Conservation (phyloP, 2,888 invertebrate species). For the Marronus borbonicus region DNA sequence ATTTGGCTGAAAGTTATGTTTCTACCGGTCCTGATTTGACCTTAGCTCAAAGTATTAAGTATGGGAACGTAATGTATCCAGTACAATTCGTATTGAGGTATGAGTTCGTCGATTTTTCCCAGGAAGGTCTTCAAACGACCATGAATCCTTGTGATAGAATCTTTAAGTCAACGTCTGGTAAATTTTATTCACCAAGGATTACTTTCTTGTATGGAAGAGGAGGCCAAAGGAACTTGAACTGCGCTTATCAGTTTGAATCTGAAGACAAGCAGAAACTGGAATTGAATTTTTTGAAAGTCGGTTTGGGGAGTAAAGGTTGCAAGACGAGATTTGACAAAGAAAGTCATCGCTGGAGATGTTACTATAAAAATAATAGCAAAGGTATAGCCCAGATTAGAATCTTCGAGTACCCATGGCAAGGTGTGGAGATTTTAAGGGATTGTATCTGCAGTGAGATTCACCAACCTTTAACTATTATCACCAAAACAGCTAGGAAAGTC, state of each 20-base stretch:
- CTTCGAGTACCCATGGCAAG: conserved; percentile 81
- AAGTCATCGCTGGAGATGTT: conserved; percentile 81
- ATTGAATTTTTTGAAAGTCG: conserved; percentile 79
- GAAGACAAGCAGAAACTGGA: conserved; percentile 80
- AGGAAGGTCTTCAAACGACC: conserved; percentile 77
- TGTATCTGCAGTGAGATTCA: conserved; percentile 83
- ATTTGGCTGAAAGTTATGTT: conserved; percentile 82
- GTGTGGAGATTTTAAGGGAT: conserved; percentile 79
- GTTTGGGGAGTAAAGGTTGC: conserved; percentile 81
- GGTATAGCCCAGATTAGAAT: conserved; percentile 68
- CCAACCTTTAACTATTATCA: conserved; percentile 77
- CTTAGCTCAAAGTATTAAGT: conserved; percentile 82
- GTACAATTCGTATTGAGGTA: conserved; percentile 85
- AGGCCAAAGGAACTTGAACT: conserved; percentile 83
- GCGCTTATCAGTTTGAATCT: conserved; percentile 83
- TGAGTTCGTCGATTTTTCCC: conserved; percentile 85
- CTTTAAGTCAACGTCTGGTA: conserved; percentile 71
- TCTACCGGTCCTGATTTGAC: conserved; percentile 84
- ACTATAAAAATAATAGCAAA: conserved; percentile 66
- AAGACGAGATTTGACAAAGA: conserved; percentile 78
- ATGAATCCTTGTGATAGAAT: conserved; percentile 78
- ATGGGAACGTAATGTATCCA: conserved; percentile 86
- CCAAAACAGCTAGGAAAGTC: conserved; percentile 80
- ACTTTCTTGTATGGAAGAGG: conserved; percentile 89
- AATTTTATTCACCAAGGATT: conserved; percentile 83